These are phyloP conservation scores for Frieseomelitta varia DNA, from an alignment of 1,140 invertebrate genomes.

Conservation along the genomic window DNA sequence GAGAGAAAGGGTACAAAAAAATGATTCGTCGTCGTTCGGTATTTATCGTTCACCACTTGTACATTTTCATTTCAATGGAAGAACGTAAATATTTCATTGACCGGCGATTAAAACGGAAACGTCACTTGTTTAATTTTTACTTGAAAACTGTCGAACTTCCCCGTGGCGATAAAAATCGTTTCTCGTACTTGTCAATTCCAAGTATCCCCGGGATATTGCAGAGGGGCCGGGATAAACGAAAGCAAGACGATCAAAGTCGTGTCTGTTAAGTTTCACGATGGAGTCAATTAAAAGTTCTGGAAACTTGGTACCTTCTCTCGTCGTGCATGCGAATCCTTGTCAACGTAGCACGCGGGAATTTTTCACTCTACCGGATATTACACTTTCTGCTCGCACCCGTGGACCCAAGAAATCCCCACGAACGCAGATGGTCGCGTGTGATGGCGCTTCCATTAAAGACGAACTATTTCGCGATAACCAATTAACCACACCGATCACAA, in stretches of 20 bases:
- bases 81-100: neutral
- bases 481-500: neutral
- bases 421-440: neutral
- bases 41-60: neutral
- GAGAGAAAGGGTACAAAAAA: too few species aligned
- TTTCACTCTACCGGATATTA: slow-evolving; percentile 60
- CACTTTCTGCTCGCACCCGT: slow-evolving; percentile 3
- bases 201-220: slow-evolving; percentile 46
- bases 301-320: slow-evolving; percentile 48
- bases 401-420: slow-evolving; percentile 1
- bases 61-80: neutral
- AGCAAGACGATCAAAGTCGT: slow-evolving; percentile 67
- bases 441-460: neutral
- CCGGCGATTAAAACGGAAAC: neutral
- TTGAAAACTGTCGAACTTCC: slow-evolving; percentile 33
- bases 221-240: slow-evolving; percentile 37
- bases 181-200: slow-evolving; percentile 54
- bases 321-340: slow-evolving; percentile 55
- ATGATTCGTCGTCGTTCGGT: neutral
- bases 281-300: slow-evolving; percentile 72
- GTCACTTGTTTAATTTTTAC: neutral
- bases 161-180: slow-evolving; percentile 33
- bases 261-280: slow-evolving; percentile 67
- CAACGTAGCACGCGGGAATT: slow-evolving; percentile 40
- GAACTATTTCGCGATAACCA: neutral